A percentile compares a stretch with the other conserved stretches of the same genome.
Evolutionary conservation across 2,113 vertebrate species (phyloP).

Genomic region (Physeter macrocephalus): DNA sequence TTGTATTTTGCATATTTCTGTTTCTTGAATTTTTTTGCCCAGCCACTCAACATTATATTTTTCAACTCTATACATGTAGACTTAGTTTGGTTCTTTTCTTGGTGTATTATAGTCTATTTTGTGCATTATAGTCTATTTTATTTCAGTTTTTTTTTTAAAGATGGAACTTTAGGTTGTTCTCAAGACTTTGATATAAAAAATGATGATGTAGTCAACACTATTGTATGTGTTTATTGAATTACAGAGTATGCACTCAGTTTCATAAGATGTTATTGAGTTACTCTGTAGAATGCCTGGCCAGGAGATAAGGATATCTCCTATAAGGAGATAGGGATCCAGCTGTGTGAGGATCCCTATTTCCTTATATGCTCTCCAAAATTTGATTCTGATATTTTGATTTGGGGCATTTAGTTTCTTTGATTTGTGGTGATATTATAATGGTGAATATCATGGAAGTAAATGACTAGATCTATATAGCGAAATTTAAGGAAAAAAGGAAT

Average conservation of each 20-base stretch:
- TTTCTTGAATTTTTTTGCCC: not conserved
- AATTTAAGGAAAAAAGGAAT: not conserved
- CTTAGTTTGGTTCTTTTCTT: not conserved
- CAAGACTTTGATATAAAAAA: not conserved
- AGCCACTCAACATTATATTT: not conserved
- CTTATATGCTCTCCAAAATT: no score
- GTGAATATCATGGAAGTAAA: not conserved
- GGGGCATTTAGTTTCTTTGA: no score
- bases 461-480: not conserved
- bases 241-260: not conserved
- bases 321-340: not conserved
- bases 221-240: not conserved
- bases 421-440: not conserved
- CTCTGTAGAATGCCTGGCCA: not conserved
- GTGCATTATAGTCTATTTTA: not conserved
- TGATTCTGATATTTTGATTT: no score
- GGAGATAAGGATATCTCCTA: no score
- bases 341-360: not conserved
- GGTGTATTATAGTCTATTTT: not conserved
- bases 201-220: not conserved
- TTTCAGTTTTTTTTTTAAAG: not conserved
- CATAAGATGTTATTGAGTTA: not conserved
- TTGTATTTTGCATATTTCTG: not conserved
- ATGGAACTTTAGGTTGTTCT: not conserved
- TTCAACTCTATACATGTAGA: not conserved